Base-by-base conservation (phyloP, 2,888 invertebrate genomes). In the Sylvicola cinctus region DNA sequence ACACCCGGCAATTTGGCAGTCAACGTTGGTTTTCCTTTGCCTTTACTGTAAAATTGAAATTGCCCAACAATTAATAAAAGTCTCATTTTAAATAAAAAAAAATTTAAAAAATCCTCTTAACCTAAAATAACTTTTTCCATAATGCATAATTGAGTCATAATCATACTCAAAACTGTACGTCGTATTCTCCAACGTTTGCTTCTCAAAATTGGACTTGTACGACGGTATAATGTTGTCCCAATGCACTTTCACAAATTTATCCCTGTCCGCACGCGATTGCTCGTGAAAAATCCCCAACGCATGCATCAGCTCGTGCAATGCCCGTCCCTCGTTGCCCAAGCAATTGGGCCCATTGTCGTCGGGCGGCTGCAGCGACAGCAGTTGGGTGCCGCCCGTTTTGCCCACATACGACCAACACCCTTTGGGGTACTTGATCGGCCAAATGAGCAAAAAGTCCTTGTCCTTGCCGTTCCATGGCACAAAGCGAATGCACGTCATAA, bases 271-370 rank as follows among this genome's bases (percentile, higher is more conserved):
- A 38, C 81, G 57, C 1, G 74, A 75, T 45, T 83, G 81, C 47
- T 83, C 81, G 48, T 83, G 81, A 53, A 78, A 79, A 38, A 81
- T 71, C 7, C 83, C 80, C n/a, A 80, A 58, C 1, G 76, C 72
- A 46, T 81, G 83, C 68, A 81, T 70, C 25, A 81, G 52, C 52
- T 83, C 81, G 51, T 83, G 83, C 42, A 80, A 69, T n/a, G 79
- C 71, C 39, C 75, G 65, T 1, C 80, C 77, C 47, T 72, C 69
- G 20, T 52, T 65, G 29, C 70, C 71, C 31, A 74, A 60, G 47
- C 74, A 75, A 40, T 74, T 72, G 0, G 66, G 63, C 12, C 72
- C 68, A 3, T 48, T 60, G 10, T 58, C 52, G 42, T 73, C 69
- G 1, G 74, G 73, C 1, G 66, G 60, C 48, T 73, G 70, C 29